Evolutionary conservation across 2,888 invertebrate species (phyloP), one percentile per base, ranked within the genome.

Genomic region (Dendrolimus houi): DNA sequence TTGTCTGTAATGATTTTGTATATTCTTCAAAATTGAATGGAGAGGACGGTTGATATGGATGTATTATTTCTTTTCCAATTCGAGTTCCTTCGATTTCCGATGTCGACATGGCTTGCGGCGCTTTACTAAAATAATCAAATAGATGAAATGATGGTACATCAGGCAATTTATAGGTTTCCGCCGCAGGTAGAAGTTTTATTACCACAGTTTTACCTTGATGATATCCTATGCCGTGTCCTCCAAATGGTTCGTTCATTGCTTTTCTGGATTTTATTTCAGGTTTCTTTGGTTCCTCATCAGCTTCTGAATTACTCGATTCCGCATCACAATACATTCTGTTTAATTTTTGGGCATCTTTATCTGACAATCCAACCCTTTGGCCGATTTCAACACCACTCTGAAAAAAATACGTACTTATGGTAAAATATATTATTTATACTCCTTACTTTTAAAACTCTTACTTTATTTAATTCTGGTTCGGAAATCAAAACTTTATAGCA

Each of bases 251-350:
- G 60, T 87, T 87, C 69, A 80, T 86, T 8, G 68, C 64, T 42
- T 61, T 79, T 60, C 82, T 79, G 66, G 79, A 81, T 62, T 57
- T 72, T 8, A 59, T 60, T 59, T 75, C 74, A 53, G 69, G 64
- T 14, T 65, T 59, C 9, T 62, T 56, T 42, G 55, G 29, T 10
- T 60, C 67, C 47, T 74, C 78, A 13, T 78, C 77, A 41, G 72
- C 77, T 56, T 77, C 68, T 52, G 64, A 65, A 52, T 66, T 70
- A 57, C 79, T 77, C 9, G 77, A 79, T 61, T 84, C 82, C 8
- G 80, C 76, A 55, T 88, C 86, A 60, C 90, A 90, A 67, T 93
- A 93, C 93, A 93, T 93, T 69, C 83, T 85, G 62, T 92, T 91
- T 10, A 93, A 72, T 72, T 93, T 93, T 62, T 82, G 71, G 8